These are phyloP conservation scores for Drosophila pseudoobscura DNA, from an alignment of 1,140 invertebrate genomes.

Conservation along the genomic window DNA sequence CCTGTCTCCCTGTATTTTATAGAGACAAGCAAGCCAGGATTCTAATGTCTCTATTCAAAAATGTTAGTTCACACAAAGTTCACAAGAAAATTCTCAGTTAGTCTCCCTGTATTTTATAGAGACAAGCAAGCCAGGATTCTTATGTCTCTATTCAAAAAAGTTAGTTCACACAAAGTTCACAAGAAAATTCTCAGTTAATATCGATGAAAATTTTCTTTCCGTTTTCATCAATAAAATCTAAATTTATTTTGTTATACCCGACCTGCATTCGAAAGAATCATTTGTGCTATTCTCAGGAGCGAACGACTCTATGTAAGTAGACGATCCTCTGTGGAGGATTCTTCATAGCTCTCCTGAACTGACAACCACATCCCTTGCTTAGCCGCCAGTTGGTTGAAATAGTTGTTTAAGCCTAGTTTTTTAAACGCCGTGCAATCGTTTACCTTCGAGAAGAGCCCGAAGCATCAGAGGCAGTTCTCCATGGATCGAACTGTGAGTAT, in stretches of 20 bases:
- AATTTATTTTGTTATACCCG: neutral
- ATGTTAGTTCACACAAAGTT: neutral
- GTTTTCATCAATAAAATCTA: neutral
- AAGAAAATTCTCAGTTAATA: conserved; percentile 5
- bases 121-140: neutral
- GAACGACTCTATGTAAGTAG: conserved; percentile 35
- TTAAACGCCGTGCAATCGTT: no score
- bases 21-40: neutral
- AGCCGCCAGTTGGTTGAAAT: no score
- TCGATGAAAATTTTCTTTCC: conserved; percentile 29
- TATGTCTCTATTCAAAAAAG: neutral
- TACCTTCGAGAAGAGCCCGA: no score
- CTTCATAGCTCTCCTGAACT: neutral
- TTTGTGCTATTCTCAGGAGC: neutral
- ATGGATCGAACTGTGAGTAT: no score
- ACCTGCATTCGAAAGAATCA: neutral
- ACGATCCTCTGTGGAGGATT: neutral
- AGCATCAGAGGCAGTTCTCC: no score
- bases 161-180: neutral
- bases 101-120: no score
- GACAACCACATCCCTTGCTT: no score
- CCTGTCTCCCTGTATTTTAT: no score
- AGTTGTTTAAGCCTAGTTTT: no score
- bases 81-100: conserved; percentile 1
- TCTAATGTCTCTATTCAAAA: neutral